These are phyloP conservation scores for Hoplias malabaricus DNA, from an alignment of 2,113 vertebrate genomes.

Conservation along the genomic window DNA sequence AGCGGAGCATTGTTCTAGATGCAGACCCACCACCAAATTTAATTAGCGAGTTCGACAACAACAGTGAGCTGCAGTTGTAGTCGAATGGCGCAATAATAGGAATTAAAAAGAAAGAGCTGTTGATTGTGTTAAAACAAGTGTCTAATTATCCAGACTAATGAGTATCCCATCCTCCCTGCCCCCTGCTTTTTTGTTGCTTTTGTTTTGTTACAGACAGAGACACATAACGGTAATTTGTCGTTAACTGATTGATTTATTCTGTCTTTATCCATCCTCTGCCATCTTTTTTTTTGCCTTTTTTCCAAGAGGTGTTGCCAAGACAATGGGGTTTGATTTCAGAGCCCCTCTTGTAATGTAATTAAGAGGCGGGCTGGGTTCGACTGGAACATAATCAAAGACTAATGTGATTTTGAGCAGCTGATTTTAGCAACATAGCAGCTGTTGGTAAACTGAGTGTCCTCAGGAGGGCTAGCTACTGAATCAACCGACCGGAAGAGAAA, in stretches of 20 bases:
- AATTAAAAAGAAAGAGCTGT: not conserved
- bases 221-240: not conserved
- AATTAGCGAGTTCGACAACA: constrained; percentile 3
- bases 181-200: not conserved
- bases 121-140: not conserved
- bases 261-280: constrained; percentile 7
- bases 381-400: not conserved
- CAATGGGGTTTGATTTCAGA: constrained; percentile 4
- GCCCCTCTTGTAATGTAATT: not conserved
- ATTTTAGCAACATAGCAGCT: not conserved
- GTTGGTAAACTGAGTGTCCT: not conserved
- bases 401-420: not conserved
- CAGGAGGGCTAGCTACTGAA: not conserved
- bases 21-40: not conserved
- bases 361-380: not conserved
- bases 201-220: constrained; percentile 13
- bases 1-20: not conserved
- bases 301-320: not conserved
- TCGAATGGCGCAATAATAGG: not conserved
- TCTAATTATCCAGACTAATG: constrained; percentile 29
- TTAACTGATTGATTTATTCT: constrained; percentile 2
- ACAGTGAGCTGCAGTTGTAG: not conserved
- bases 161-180: not conserved
- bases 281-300: not conserved
- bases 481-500: not conserved